These are phyloP conservation scores for Carettochelys insculpta DNA, from an alignment of 2,113 vertebrate genomes.

Conservation along the genomic window DNA sequence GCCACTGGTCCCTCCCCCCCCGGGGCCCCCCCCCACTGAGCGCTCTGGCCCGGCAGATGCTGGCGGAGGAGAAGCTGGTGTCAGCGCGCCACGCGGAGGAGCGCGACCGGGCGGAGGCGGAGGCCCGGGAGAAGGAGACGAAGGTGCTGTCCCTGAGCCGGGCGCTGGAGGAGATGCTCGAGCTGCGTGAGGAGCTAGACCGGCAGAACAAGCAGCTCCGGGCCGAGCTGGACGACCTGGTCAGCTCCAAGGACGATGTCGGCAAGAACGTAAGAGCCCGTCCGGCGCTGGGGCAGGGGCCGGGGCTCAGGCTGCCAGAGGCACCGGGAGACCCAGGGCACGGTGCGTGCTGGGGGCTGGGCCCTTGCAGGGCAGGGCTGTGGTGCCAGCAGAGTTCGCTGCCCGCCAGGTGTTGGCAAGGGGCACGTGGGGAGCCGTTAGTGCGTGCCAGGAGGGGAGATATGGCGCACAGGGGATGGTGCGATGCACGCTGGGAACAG, in stretches of 20 bases:
- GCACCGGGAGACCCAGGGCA: too few species aligned
- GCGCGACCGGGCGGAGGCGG: slow-evolving; percentile 86
- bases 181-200: slow-evolving; percentile 86
- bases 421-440: background rate
- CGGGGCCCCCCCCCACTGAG: background rate
- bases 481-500: background rate
- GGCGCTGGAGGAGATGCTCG: slow-evolving; percentile 85
- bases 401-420: too few species aligned
- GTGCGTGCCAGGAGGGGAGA: too few species aligned
- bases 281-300: rapidly evolving
- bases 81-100: slow-evolving; percentile 85
- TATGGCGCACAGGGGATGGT: too few species aligned
- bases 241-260: slow-evolving; percentile 91
- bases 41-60: slow-evolving; percentile 72
- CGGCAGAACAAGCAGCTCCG: slow-evolving; percentile 87
- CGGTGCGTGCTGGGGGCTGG: too few species aligned
- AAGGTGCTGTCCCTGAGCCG: slow-evolving; percentile 81
- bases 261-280: slow-evolving; percentile 83
- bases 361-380: too few species aligned
- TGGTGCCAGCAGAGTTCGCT: too few species aligned
- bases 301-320: too few species aligned
- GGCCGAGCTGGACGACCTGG: slow-evolving; percentile 87
- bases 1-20: background rate
- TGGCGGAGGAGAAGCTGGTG: slow-evolving; percentile 89
- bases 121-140: slow-evolving; percentile 89